Base-by-base conservation (phyloP, 2,797 vertebrate species). In the Myiotriccus ornatus region DNA sequence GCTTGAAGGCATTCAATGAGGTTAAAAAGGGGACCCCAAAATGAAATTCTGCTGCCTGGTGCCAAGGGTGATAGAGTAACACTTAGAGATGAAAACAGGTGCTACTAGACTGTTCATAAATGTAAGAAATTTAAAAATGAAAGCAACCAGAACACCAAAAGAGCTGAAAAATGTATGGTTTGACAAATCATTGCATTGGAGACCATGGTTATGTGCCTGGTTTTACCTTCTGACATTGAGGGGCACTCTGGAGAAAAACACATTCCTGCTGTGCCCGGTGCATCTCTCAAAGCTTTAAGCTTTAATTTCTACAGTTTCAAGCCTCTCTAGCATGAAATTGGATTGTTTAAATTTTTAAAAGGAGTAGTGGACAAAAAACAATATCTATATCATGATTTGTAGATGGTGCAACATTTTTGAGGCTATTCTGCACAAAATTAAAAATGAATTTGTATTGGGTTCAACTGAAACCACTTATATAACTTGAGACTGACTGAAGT, bases 271-370 rank as follows among this genome's bases (percentile, higher is more conserved):
- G 0, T 56, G 21, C 68, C 47, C 32, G 6, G 10, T 35, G 79
- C 43, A 62, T 44, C 19, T 92, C n/a, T 71, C 47, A 84, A 78
- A 68, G 43, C n/a, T 88, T 89, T 60, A 83, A 83, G 55, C 41
- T 93, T 92, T 85, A 71, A 94, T 89, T 87, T 44, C 64, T 52
- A 49, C 27, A 92, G 75, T 92, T 95, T 89, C 47, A 89, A 89
- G 78, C 32, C 37, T 92, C 39, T 55, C 73, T 86, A 86, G 79
- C 57, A 81, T 73, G 79, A 93, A 95, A 96, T 87, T 43, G 34
- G 23, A 70, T 80, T 14, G 1, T 49, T 91, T 70, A 85, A 73
- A 34, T 83, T 85, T 91, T 94, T 75, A 71, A 39, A 75, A 88
- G 25, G 28, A 35, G 9, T 18, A 9, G 10, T 84, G 39, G 35